These are phyloP conservation scores for Meiosimyza platycephala DNA, from an alignment of 2,888 invertebrate species.

Conservation along the genomic window DNA sequence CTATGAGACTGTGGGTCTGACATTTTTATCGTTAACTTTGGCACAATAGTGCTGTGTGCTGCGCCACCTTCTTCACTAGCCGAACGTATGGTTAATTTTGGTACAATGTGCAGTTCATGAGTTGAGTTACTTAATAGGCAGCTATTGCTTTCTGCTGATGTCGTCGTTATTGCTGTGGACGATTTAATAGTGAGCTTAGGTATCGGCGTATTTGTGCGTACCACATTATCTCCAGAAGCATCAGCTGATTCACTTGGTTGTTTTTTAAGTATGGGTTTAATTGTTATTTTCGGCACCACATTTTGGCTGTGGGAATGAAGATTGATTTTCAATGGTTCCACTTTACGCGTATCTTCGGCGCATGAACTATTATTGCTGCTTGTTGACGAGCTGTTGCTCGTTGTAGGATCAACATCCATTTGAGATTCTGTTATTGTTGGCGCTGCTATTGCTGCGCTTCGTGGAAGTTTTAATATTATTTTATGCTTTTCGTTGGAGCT, in stretches of 20 bases:
- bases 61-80: conserved; percentile 54
- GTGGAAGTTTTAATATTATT: conserved; percentile 47
- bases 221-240: conserved; percentile 53
- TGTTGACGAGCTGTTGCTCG: conserved; percentile 26
- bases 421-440: conserved; percentile 47
- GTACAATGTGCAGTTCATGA: conserved; percentile 63
- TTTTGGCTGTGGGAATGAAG: conserved; percentile 53
- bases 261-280: conserved; percentile 58
- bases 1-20: conserved; percentile 45
- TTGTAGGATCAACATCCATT: conserved; percentile 49
- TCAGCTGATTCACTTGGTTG: conserved; percentile 49
- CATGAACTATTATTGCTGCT: conserved; percentile 38
- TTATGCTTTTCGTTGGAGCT: conserved; percentile 41
- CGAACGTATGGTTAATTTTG: conserved; percentile 65
- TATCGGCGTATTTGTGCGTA: conserved; percentile 45
- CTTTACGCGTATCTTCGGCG: conserved; percentile 56
- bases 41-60: conserved; percentile 55
- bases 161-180: conserved; percentile 32
- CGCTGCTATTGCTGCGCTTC: conserved; percentile 34
- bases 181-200: conserved; percentile 55
- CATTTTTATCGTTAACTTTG: conserved; percentile 66
- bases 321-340: conserved; percentile 67
- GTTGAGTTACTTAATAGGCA: conserved; percentile 3
- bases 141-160: conserved; percentile 8
- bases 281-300: conserved; percentile 59